These are phyloP conservation scores for Drosophila carrolli DNA, from an alignment of 1,140 invertebrate species.

Conservation along the genomic window DNA sequence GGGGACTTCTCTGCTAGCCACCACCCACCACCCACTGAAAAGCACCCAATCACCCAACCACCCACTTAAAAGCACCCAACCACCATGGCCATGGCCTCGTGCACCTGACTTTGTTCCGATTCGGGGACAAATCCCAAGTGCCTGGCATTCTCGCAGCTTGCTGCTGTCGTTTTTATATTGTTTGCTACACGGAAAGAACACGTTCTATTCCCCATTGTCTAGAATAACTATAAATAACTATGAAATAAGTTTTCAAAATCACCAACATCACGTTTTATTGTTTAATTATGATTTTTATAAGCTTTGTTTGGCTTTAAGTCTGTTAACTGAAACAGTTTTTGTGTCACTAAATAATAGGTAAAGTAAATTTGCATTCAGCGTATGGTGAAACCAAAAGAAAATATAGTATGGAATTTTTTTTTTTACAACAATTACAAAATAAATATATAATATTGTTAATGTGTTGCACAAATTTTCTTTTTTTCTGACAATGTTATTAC, in stretches of 20 bases:
- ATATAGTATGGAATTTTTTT: too few relatives aligned
- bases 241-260: not conserved
- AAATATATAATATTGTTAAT: too few relatives aligned
- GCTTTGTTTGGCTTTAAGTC: not conserved
- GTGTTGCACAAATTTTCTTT: too few relatives aligned
- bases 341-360: too few relatives aligned
- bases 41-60: not conserved
- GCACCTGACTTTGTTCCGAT: constrained; percentile 48
- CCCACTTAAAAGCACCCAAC: not conserved
- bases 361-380: too few relatives aligned
- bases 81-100: constrained; percentile 43
- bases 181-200: constrained; percentile 6
- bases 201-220: not conserved
- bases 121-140: constrained; percentile 33
- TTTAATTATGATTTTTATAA: not conserved
- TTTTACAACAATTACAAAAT: too few relatives aligned
- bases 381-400: too few relatives aligned
- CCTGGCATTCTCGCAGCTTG: constrained; percentile 24
- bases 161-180: constrained; percentile 6
- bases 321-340: not conserved
- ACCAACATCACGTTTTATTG: constrained; percentile 2
- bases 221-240: not conserved
- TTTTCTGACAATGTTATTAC: too few relatives aligned
- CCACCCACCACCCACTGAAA: not conserved
- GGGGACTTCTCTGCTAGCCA: constrained; percentile 25